These are phyloP conservation scores for Vandiemenella viatica DNA, from an alignment of 2,888 invertebrate genomes.

Conservation along the genomic window DNA sequence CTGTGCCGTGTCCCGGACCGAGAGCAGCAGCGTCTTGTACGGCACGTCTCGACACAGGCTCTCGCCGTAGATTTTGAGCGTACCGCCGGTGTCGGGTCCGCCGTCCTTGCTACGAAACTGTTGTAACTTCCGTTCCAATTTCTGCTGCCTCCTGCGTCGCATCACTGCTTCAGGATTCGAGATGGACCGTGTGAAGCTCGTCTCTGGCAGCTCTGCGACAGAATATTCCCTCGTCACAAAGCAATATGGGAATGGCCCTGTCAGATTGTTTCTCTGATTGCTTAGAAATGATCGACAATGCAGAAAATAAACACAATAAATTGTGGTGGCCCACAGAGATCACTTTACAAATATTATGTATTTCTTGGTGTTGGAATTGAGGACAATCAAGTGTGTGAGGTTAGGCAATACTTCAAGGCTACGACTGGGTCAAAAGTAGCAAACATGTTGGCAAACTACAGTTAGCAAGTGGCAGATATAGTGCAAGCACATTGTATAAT, in stretches of 20 bases:
- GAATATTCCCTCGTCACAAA: constrained; percentile 6
- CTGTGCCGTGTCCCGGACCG: constrained; percentile 82
- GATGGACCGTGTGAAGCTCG: constrained; percentile 95
- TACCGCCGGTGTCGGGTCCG: constrained; percentile 85
- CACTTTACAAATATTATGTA: too few relatives aligned
- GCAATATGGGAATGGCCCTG: not conserved
- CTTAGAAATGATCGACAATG: not conserved
- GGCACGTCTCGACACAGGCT: constrained; percentile 92
- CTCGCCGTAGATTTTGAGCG: constrained; percentile 90
- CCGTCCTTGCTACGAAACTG: constrained; percentile 92
- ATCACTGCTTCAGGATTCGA: constrained; percentile 99
- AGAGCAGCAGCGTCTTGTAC: constrained; percentile 90
- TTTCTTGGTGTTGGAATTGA: too few relatives aligned
- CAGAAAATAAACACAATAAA: not conserved
- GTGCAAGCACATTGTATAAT: too few relatives aligned
- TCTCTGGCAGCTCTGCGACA: constrained; percentile 78
- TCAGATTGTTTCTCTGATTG: not conserved
- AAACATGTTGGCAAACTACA: too few relatives aligned
- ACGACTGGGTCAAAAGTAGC: too few relatives aligned
- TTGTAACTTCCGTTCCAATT: constrained; percentile 88
- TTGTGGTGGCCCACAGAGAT: too few relatives aligned
- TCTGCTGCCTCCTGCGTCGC: constrained; percentile 89
- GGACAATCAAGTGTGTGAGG: too few relatives aligned
- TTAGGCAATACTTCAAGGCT: too few relatives aligned
- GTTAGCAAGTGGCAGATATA: too few relatives aligned